Conservation (phyloP, 2,113 vertebrate species). For the Microcebus lehilahytsara region DNA sequence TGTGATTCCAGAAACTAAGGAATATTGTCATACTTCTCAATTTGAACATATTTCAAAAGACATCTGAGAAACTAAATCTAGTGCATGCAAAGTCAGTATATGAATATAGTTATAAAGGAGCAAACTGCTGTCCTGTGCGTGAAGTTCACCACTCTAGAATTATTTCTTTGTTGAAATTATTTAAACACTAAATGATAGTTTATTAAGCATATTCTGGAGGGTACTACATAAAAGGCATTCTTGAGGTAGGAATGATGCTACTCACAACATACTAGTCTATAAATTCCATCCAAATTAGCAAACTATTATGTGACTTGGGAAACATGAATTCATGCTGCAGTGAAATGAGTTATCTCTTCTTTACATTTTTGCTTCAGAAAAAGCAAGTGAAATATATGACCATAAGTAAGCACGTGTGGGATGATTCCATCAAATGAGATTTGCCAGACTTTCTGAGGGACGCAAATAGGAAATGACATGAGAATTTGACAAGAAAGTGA, state of each 20-base stretch:
- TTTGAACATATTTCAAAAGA: slow-evolving; percentile 45
- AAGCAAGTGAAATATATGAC: slow-evolving; percentile 41
- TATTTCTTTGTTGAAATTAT: slow-evolving; percentile 79
- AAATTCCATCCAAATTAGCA: slow-evolving; percentile 76
- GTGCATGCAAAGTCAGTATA: slow-evolving; percentile 50
- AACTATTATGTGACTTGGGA: slow-evolving; percentile 63
- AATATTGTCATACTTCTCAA: slow-evolving; percentile 13
- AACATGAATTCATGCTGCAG: slow-evolving; percentile 67
- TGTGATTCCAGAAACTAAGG: neutral
- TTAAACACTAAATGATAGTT: slow-evolving; percentile 76
- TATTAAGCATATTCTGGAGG: slow-evolving; percentile 79
- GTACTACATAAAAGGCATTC: slow-evolving; percentile 68
- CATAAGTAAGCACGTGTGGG: slow-evolving; percentile 53
- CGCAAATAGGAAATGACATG: neutral
- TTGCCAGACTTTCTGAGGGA: slow-evolving; percentile 34
- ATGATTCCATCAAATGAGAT: slow-evolving; percentile 58
- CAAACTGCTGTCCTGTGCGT: slow-evolving; percentile 1
- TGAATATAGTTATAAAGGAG: slow-evolving; percentile 56
- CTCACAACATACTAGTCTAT: slow-evolving; percentile 62
- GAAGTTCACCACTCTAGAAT: slow-evolving; percentile 72
- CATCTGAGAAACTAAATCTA: slow-evolving; percentile 37
- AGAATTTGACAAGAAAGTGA: neutral
- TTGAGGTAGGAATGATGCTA: slow-evolving; percentile 63
- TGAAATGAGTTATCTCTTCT: slow-evolving; percentile 58
- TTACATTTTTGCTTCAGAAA: slow-evolving; percentile 42